phyloP scores from a whole-genome alignment of 2,113 vertebrate genomes.

The Thinocorus orbignyianus region DNA sequence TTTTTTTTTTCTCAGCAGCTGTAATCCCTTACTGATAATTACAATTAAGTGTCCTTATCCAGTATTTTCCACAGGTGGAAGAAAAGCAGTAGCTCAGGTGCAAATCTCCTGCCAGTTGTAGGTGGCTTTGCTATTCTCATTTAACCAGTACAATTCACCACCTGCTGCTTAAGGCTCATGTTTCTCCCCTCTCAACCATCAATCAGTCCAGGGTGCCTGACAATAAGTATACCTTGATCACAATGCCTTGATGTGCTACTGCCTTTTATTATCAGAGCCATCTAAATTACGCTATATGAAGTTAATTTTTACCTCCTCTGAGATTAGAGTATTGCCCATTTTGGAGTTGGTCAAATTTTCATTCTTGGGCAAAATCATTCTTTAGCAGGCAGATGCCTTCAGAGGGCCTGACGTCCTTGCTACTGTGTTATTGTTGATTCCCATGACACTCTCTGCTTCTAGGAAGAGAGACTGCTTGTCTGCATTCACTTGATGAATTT shows the following conservation, averaged over 20 bases:
- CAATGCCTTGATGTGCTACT: neutral
- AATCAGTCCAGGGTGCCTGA: neutral
- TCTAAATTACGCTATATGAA: accelerated
- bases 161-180: neutral
- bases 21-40: neutral
- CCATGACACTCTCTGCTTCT: neutral
- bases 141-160: neutral
- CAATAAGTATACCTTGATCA: neutral
- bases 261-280: neutral
- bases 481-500: neutral
- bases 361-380: neutral
- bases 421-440: neutral
- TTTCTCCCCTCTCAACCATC: neutral
- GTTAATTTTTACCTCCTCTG: neutral
- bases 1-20: neutral
- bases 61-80: neutral
- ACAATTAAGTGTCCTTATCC: neutral
- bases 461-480: neutral
- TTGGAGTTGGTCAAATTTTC: neutral
- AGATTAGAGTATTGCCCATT: neutral
- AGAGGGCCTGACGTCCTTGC: neutral
- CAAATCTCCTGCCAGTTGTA: neutral
- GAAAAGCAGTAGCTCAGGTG: neutral
- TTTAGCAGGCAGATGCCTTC: neutral
- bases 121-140: neutral